These are phyloP conservation scores for Piaya cayana DNA, from an alignment of 2,113 vertebrate species.

Conservation along the genomic window DNA sequence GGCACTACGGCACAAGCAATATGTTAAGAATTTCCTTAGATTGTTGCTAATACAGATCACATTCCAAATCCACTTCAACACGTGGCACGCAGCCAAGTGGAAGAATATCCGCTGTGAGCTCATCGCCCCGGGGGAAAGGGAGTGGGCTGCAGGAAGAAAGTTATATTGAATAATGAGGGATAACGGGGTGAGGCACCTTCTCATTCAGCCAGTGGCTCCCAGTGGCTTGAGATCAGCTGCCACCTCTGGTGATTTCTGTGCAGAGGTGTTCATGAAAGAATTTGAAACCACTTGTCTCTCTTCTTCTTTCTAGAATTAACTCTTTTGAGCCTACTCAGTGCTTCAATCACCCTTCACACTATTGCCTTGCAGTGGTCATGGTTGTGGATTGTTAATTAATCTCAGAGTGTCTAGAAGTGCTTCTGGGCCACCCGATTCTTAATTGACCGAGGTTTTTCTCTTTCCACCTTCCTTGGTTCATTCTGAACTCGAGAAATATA, in stretches of 20 bases:
- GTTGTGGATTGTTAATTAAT: background rate
- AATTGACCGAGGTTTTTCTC: background rate
- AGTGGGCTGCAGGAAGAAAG: background rate
- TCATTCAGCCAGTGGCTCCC: background rate
- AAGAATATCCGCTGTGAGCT: conserved; percentile 14
- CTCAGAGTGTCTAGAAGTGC: background rate
- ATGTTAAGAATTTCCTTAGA: background rate
- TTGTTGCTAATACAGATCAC: conserved; percentile 14
- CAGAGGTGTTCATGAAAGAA: background rate
- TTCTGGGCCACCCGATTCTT: background rate
- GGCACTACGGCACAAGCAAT: background rate
- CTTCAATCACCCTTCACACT: background rate
- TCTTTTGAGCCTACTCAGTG: background rate
- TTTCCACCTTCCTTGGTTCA: background rate
- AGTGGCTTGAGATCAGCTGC: background rate
- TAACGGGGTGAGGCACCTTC: background rate
- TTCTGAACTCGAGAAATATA: background rate
- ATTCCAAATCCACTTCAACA: background rate
- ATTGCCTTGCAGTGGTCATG: background rate
- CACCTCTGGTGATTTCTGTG: background rate
- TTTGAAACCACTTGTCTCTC: background rate
- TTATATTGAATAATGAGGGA: background rate
- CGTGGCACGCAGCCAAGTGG: background rate
- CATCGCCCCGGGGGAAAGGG: background rate
- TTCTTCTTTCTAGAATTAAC: background rate